Percentiles rank a stretch among this genome's conserved stretches.
These are phyloP conservation scores for Dicyrtomina minuta DNA, from an alignment of 2,888 invertebrate genomes.

Conservation along the genomic window DNA sequence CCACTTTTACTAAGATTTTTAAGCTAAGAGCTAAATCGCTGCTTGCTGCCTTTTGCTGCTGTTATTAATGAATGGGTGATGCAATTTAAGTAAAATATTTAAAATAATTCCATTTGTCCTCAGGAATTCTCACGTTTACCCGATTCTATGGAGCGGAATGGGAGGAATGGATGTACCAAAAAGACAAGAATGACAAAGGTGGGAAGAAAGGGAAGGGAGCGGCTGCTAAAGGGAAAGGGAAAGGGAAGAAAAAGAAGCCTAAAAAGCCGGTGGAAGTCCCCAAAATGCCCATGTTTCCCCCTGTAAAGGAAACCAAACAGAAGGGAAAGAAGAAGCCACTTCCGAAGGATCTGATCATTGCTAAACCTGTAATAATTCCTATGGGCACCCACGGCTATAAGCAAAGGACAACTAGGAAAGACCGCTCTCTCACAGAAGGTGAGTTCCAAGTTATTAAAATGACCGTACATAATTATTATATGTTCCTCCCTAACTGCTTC, in stretches of 20 bases:
- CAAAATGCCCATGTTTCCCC: constrained; percentile 45
- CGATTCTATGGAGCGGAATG: constrained; percentile 46
- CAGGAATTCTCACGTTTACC: constrained; percentile 50
- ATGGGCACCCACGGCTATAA: constrained; percentile 19
- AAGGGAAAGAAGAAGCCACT: constrained; percentile 11
- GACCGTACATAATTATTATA: too few species aligned
- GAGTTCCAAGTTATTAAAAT: too few species aligned
- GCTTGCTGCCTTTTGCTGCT: too few species aligned
- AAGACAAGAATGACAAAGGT: constrained; percentile 42
- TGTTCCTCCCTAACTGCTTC: too few species aligned
- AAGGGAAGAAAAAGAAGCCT: constrained; percentile 38
- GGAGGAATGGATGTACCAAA: constrained; percentile 48
- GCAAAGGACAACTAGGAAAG: constrained; percentile 7
- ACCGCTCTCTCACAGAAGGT: constrained; percentile 31
- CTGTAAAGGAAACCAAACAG: constrained; percentile 19
- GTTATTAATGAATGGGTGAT: too few species aligned
- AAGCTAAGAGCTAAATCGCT: too few species aligned
- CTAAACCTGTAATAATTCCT: constrained; percentile 6
- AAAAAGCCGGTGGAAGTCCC: constrained; percentile 42
- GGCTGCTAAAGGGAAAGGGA: constrained; percentile 26
- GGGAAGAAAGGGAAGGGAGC: constrained; percentile 20
- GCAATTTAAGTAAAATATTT: too few species aligned
- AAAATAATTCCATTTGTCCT: too few species aligned
- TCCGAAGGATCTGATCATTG: not conserved
- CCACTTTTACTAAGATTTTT: too few species aligned